Evolutionary conservation across 1,140 invertebrate species (phyloP), one percentile per base, ranked within the genome.

Genomic region (Holcopasites calliopsidis): DNA sequence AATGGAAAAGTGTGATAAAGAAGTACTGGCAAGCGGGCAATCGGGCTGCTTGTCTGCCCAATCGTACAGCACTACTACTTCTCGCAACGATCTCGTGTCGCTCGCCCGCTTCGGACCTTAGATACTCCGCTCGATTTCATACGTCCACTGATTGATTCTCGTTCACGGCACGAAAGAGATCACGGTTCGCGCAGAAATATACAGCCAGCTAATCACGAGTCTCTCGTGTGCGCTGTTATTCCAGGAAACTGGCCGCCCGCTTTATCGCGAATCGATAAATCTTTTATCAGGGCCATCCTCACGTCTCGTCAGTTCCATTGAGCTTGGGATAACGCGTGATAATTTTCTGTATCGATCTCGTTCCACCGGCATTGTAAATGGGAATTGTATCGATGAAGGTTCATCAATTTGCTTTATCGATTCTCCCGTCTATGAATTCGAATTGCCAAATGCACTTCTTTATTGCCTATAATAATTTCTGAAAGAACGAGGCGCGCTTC

Each of bases 221-320:
- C n/a, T 52, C 11, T 28, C 31, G 44, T 40, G 57, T 44, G 47
- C 23, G 21, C 7, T 60, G 11, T 4, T 50, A 31, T 21, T 61
- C 10, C 31, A 21, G 13, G 13, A 10, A 28, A 35, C 13, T 2
- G 11, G 52, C 47, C 52, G 49, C 57, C 50, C 50, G 57, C 38
- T 79, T 79, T 71, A 79, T 81, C 57, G 71, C 55, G 58, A 69
- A 64, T 75, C 77, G 79, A 79, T 76, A 64, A 65, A 80, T 76
- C 58, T 76, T 64, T n/a, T 28, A 38, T 49, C 23, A n/a, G 16
- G 8, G 3, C 38, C 13, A 10, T 13, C 0, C 16, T 23, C 6
- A 13, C 21, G 57, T n/a, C 11, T n/a, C 42, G 11, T 47, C 18
- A 13, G 10, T 33, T 33, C n/a, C 44, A 33, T 47, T 33, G 23